Percentiles rank a stretch among this genome's conserved stretches.
phyloP scores from a whole-genome alignment of 2,888 invertebrate genomes.

The Lordiphosa andalusiaca region DNA sequence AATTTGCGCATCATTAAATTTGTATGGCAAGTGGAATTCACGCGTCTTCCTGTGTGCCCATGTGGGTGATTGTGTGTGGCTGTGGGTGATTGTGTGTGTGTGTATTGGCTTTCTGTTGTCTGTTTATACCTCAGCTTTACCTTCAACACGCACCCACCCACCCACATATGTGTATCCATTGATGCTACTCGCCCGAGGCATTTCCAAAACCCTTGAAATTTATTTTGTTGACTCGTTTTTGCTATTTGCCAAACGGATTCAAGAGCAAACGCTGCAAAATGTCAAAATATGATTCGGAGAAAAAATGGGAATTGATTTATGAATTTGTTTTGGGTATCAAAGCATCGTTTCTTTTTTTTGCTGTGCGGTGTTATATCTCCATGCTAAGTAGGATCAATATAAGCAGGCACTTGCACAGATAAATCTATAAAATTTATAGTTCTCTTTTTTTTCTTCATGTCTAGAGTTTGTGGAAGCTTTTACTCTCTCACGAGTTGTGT shows the following conservation, averaged over 20 bases:
- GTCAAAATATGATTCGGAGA: slow-evolving; percentile 43
- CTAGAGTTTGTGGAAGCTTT: too few species aligned
- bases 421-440: too few species aligned
- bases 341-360: too few species aligned
- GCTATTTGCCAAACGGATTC: slow-evolving; percentile 33
- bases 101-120: slow-evolving; percentile 38
- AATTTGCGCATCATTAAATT: slow-evolving; percentile 71
- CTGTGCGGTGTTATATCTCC: too few species aligned
- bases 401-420: too few species aligned
- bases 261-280: slow-evolving; percentile 35
- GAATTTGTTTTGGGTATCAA: slow-evolving; percentile 27
- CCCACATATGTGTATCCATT: slow-evolving; percentile 6
- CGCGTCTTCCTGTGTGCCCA: slow-evolving; percentile 31
- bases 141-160: not conserved
- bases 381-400: too few species aligned
- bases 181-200: slow-evolving; percentile 25
- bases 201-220: slow-evolving; percentile 31
- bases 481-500: too few species aligned
- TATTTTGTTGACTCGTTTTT: slow-evolving; percentile 52
- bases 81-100: slow-evolving; percentile 17
- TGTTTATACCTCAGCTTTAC: slow-evolving; percentile 29
- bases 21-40: slow-evolving; percentile 49
- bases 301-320: slow-evolving; percentile 51
- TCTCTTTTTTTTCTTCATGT: too few species aligned
- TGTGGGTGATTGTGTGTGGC: not conserved